Base-by-base conservation (phyloP, 2,797 vertebrate genomes). In the Pseudomugil tenellus region DNA sequence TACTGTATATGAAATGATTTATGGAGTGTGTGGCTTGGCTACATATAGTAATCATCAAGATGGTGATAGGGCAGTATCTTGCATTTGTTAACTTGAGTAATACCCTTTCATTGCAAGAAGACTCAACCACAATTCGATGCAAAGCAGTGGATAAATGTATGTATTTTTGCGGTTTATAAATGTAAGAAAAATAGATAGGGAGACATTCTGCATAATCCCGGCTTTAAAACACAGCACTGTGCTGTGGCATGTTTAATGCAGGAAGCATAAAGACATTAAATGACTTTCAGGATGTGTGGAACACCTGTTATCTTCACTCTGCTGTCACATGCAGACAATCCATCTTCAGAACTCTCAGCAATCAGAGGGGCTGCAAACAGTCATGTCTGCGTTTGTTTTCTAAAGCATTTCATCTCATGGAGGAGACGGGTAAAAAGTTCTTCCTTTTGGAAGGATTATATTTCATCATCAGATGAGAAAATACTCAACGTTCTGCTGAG, bases 381-480 rank as follows among this genome's bases (percentile, higher is more conserved):
- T 68, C 51, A 76, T 32, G 53, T 49, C 28, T 56, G 55, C 0
- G 2, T 25, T 72, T 49, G 53, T 82, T 77, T 74, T 77, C 29
- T 39, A 39, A 51, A 64, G 59, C 37, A 35, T 59, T 70, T 55
- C 14, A 6, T 63, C 52, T 61, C 51, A 23, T 58, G 17, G 35
- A 72, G 65, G 16, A 65, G 28, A 63, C 25, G 56, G 69, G 63
- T 19, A 74, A 64, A 72, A 72, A 58, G 54, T 64, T 69, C 26
- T 16, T 74, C 59, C 63, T 14, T 70, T 43, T 77, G 58, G 28
- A 61, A 69, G 57, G 58, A 62, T 80, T 58, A 57, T 37, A 28
- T 87, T 85, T 89, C 73, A 87, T 87, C 80, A 77, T 81, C 84
- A 84, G 63, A 88, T 90, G 75, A 86, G 73, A 82, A 86, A 83